These are phyloP conservation scores for Columbina picui DNA, from an alignment of 2,113 vertebrate species.

Conservation along the genomic window DNA sequence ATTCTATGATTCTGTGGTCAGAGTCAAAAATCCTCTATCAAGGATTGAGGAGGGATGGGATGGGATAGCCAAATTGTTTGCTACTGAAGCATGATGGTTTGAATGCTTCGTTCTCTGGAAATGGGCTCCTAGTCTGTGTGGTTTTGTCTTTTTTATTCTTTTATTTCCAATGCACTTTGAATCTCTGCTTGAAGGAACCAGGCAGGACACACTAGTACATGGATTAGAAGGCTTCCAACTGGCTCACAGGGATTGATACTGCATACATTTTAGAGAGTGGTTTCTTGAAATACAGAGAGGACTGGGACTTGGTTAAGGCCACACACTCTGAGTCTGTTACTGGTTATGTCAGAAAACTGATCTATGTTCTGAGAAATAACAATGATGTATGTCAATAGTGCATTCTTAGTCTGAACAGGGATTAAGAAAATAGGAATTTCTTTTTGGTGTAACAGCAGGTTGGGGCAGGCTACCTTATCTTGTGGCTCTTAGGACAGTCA, in stretches of 20 bases:
- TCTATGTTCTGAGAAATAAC: background rate
- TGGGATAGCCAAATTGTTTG: background rate
- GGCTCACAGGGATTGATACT: background rate
- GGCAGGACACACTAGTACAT: background rate
- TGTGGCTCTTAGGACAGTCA: background rate
- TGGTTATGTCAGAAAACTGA: background rate
- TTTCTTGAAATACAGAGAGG: background rate
- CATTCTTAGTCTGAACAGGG: background rate
- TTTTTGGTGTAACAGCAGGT: background rate
- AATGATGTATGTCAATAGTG: background rate
- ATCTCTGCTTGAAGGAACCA: background rate
- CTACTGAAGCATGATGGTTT: background rate
- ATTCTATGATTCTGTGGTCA: background rate
- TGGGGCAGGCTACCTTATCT: background rate
- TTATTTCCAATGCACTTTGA: background rate
- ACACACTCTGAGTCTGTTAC: background rate
- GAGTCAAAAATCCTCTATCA: background rate
- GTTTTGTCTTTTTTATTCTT: background rate
- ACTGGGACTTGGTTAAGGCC: background rate
- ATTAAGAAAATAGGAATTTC: background rate
- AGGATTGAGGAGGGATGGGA: background rate
- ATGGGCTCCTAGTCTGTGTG: background rate
- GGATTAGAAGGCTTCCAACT: background rate
- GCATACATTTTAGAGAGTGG: background rate
- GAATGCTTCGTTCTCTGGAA: background rate